Percentiles rank a stretch among this genome's conserved stretches.
phyloP scores from a whole-genome alignment of 2,797 vertebrate species.

The Natrix natrix region DNA sequence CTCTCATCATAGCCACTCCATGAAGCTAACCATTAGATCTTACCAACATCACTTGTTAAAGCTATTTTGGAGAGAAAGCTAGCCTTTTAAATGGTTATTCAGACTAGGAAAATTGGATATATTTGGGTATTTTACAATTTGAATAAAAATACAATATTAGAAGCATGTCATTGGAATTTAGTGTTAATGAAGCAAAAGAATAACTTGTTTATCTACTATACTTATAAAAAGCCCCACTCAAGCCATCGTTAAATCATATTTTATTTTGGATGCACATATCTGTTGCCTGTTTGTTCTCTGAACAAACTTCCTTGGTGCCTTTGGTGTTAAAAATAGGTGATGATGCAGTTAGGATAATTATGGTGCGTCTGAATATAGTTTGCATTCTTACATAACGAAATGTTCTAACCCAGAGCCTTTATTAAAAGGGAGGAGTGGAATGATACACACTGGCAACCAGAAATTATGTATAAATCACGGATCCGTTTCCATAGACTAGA shows the following conservation, averaged over 20 bases:
- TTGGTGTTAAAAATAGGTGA: conserved; percentile 52
- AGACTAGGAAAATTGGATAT: conserved; percentile 25
- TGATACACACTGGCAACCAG: conserved; percentile 55
- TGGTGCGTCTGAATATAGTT: conserved; percentile 48
- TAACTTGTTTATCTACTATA: conserved; percentile 38
- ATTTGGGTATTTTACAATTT: not conserved
- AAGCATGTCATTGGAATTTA: conserved; percentile 37
- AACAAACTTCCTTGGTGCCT: conserved; percentile 51
- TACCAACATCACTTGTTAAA: not conserved
- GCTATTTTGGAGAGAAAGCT: conserved; percentile 10
- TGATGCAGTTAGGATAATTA: conserved; percentile 47
- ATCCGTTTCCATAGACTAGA: conserved; percentile 28
- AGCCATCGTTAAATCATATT: conserved; percentile 48
- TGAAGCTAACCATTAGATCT: not conserved
- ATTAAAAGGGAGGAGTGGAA: conserved; percentile 55
- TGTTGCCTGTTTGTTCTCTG: conserved; percentile 33
- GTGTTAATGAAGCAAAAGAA: conserved; percentile 25
- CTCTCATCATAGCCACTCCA: not conserved
- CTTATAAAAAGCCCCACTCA: conserved; percentile 55
- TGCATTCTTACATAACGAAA: conserved; percentile 50
- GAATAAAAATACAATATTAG: conserved; percentile 4
- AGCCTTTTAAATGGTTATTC: conserved; percentile 32
- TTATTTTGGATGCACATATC: conserved; percentile 27
- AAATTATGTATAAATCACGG: conserved; percentile 50
- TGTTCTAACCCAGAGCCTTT: conserved; percentile 54